Evolutionary conservation across 2,113 vertebrate species (phyloP).

Genomic region (Columba janthina): DNA sequence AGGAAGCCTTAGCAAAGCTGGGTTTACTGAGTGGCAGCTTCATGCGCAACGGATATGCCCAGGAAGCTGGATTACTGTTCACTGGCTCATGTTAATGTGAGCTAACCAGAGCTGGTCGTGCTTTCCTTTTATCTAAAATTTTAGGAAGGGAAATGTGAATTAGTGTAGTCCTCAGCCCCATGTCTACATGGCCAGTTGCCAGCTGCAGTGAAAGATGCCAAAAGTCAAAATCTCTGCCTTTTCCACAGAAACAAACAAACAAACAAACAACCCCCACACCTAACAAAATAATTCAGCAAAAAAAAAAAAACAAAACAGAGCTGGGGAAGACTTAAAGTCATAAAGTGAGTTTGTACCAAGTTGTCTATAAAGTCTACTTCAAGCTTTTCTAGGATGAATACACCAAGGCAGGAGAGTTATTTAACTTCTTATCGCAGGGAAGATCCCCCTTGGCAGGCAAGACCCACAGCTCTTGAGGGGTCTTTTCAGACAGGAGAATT

Average conservation of each 20-base stretch:
- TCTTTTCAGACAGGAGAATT: neutral
- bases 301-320: neutral
- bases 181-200: neutral
- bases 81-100: neutral
- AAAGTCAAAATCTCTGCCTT: neutral
- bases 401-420: neutral
- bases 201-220: neutral
- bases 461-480: fast-evolving
- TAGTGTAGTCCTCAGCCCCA: neutral
- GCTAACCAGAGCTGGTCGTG: neutral
- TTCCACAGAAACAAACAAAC: neutral
- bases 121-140: neutral
- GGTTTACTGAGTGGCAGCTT: neutral
- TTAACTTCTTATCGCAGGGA: neutral
- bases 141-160: neutral
- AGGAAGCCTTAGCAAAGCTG: neutral
- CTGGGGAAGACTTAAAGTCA: neutral
- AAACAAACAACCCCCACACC: neutral
- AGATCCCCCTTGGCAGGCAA: neutral
- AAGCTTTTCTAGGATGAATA: neutral
- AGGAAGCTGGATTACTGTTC: neutral
- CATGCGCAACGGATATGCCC: neutral
- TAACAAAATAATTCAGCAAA: neutral
- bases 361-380: neutral
- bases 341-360: neutral